Evolutionary conservation across 2,888 invertebrate species (phyloP), one percentile per base, ranked within the genome.

Genomic region (Hirtodrosophila duncani): DNA sequence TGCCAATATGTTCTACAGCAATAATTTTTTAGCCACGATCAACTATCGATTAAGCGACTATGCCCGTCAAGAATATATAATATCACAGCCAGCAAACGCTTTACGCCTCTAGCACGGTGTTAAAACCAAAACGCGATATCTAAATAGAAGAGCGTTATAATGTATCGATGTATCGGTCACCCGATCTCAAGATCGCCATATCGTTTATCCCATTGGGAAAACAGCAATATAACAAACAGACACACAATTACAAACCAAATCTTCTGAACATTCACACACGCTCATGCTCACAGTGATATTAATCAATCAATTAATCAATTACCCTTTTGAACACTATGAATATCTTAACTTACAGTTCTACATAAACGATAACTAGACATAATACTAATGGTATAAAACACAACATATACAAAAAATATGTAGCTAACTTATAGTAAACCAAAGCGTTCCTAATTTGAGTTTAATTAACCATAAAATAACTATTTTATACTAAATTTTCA

Each of bases 191-290:
- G 7, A 18, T 14, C 26, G 6, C 14, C 38, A 18, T 29, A 27
- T 36, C 4, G 29, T 33, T 23, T 44, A 26, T 36, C 37, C 41
- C 43, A 43, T 46, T n/a, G n/a, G n/a, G n/a, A 46, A 38, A 56
- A 53, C 44, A 57, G 55, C 62, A 63, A 51, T 66, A 56, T 62
- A 44, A 49, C 56, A 53, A 51, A 45, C 49, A 60, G 55, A 55
- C 56, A 55, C 56, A 72, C 70, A 61, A 45, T 31, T 46, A 66
- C 42, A 55, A 53, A 57, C 23, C 64, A 72, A 69, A 77, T 74
- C 67, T 78, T 77, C 70, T 77, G 79, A 83, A 86, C 87, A 87
- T 87, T 87, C 87, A 87, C 87, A 87, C 87, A 87, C 85, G 87
- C 87, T 87, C 87, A 86, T 85, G 87, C 87, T 87, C 87, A 87